phyloP scores from a whole-genome alignment of 2,797 vertebrate genomes.

The Channallabes apus region DNA sequence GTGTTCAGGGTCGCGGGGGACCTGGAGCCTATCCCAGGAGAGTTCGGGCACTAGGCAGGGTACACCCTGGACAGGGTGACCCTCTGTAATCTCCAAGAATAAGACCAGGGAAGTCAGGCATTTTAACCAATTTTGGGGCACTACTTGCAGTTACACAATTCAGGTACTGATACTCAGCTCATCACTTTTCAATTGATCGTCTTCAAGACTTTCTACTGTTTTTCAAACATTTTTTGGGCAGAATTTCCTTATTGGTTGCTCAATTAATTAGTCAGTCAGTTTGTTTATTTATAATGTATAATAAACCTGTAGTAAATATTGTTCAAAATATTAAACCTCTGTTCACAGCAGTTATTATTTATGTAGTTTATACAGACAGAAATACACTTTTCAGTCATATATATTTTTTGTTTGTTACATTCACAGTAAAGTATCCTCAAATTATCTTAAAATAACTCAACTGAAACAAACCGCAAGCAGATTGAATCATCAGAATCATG shows the following conservation, averaged over 20 bases:
- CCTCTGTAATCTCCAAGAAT: no score
- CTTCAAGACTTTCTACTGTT: not conserved
- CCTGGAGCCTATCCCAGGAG: no score
- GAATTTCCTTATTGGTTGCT: not conserved
- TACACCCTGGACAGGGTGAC: no score
- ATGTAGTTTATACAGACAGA: not conserved
- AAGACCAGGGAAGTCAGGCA: not conserved
- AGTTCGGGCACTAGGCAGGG: no score
- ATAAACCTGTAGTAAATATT: not conserved
- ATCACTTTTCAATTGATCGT: not conserved
- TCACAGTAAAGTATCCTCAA: not conserved
- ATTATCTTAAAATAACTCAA: not conserved
- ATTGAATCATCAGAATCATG: not conserved
- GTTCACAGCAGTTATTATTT: not conserved
- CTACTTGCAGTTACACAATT: not conserved
- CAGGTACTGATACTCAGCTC: not conserved
- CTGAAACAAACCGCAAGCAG: not conserved
- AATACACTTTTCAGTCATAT: not conserved
- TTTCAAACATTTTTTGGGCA: not conserved
- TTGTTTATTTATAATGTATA: not conserved
- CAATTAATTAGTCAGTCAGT: no score
- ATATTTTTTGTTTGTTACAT: not conserved
- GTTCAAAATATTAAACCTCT: not conserved
- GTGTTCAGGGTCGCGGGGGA: no score
- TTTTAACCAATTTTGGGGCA: not conserved